These are phyloP conservation scores for Brienomyrus longianalis DNA, from an alignment of 2,113 vertebrate genomes.

Conservation along the genomic window DNA sequence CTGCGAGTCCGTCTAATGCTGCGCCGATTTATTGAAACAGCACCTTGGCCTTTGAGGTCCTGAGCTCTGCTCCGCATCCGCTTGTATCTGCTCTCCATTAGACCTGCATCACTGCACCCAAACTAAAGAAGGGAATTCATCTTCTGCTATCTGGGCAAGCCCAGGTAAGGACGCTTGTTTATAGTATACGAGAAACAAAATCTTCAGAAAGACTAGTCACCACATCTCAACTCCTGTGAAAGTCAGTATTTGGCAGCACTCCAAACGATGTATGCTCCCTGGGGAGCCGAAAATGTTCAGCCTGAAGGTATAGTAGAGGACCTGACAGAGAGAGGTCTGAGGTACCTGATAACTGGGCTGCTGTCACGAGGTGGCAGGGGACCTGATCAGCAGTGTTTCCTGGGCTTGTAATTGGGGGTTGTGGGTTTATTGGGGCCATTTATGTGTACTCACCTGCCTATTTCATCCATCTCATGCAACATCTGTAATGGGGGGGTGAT, in stretches of 20 bases:
- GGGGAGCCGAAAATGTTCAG: not conserved
- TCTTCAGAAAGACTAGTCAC: not conserved
- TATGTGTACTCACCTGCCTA: not conserved
- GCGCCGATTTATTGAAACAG: not conserved
- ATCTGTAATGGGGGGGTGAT: conserved; percentile 26
- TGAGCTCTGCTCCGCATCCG: not conserved
- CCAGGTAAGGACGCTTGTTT: conserved; percentile 1
- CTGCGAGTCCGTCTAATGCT: not conserved
- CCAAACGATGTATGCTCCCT: not conserved
- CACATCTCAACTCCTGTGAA: not conserved
- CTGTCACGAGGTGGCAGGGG: not conserved
- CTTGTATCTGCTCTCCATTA: conserved; percentile 13
- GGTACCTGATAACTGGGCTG: not conserved
- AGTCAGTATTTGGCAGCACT: not conserved
- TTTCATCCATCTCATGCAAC: not conserved
- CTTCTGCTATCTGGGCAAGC: conserved; percentile 9
- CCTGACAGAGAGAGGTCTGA: not conserved
- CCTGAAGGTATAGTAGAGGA: not conserved
- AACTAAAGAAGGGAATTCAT: conserved; percentile 4
- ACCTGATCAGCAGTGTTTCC: not conserved
- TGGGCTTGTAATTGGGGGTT: not conserved
- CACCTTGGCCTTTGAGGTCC: not conserved
- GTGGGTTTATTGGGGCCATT: not conserved
- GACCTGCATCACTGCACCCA: conserved; percentile 2
- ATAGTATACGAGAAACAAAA: not conserved